Conservation (phyloP, 2,888 invertebrate genomes). For the Rhagophthalmus giganteus region DNA sequence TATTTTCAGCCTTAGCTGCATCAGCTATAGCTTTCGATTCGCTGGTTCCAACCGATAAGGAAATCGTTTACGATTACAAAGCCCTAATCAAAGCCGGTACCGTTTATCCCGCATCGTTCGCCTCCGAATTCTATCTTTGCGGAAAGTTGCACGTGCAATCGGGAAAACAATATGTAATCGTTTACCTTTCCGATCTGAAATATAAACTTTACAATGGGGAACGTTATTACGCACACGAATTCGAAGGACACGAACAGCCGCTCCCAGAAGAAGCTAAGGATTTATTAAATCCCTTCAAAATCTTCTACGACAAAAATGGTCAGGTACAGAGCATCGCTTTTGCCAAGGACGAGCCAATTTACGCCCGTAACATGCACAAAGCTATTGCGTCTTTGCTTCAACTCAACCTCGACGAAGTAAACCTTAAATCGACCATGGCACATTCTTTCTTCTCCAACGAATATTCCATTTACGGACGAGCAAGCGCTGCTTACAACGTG, state of each 20-base stretch:
- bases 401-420: conserved; percentile 38
- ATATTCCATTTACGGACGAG: conserved; percentile 49
- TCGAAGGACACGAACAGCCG: background rate
- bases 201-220: background rate
- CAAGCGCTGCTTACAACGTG: conserved; percentile 44
- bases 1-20: too few relatives aligned
- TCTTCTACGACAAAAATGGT: background rate
- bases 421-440: conserved; percentile 34
- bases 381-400: conserved; percentile 49
- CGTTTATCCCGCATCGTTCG: background rate
- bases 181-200: background rate
- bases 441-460: conserved; percentile 42
- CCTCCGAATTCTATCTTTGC: background rate
- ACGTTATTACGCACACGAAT: background rate
- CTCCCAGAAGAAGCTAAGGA: background rate
- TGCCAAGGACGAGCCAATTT: conserved; percentile 40
- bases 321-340: background rate
- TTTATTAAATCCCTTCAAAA: background rate
- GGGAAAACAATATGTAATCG: background rate
- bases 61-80: background rate
- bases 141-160: background rate
- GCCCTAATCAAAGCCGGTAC: background rate
- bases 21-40: too few relatives aligned
- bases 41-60: background rate
- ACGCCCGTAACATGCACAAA: conserved; percentile 51